phyloP scores from a whole-genome alignment of 2,888 invertebrate species.

The Emmelina monodactyla region DNA sequence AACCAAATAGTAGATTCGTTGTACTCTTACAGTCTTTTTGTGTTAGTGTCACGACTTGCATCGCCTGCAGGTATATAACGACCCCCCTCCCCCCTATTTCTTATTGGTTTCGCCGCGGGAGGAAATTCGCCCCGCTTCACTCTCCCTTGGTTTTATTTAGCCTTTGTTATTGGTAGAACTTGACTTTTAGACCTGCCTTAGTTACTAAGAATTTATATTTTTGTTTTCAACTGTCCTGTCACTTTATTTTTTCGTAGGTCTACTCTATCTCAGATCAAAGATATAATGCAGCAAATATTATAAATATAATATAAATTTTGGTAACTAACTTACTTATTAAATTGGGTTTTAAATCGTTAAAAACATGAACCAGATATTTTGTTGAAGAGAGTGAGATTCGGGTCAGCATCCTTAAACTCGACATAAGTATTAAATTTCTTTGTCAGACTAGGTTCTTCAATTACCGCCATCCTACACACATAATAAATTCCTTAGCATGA shows the following conservation, averaged over 20 bases:
- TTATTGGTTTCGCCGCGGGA: conserved; percentile 37
- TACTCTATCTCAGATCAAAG: no score
- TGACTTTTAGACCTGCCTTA: neutral
- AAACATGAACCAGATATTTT: no score
- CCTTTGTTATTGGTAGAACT: neutral
- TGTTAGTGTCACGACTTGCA: conserved; percentile 37
- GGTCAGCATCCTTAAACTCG: no score
- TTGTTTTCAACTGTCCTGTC: no score
- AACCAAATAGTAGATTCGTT: conserved; percentile 15
- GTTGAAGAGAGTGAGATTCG: no score
- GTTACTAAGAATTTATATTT: neutral
- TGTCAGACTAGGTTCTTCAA: no score
- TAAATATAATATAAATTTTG: no score
- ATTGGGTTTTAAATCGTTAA: no score
- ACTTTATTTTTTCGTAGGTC: no score
- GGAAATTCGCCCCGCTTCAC: conserved; percentile 24
- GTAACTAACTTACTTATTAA: no score
- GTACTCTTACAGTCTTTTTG: conserved; percentile 25
- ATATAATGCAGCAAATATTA: no score
- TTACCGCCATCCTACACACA: neutral
- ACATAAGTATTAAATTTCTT: no score
- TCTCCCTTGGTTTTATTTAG: conserved; percentile 11
- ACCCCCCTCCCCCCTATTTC: conserved; percentile 38
- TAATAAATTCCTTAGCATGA: neutral
- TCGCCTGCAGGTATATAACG: conserved; percentile 51